Conservation (phyloP, 2,888 invertebrate genomes). For the Phortica magna region DNA sequence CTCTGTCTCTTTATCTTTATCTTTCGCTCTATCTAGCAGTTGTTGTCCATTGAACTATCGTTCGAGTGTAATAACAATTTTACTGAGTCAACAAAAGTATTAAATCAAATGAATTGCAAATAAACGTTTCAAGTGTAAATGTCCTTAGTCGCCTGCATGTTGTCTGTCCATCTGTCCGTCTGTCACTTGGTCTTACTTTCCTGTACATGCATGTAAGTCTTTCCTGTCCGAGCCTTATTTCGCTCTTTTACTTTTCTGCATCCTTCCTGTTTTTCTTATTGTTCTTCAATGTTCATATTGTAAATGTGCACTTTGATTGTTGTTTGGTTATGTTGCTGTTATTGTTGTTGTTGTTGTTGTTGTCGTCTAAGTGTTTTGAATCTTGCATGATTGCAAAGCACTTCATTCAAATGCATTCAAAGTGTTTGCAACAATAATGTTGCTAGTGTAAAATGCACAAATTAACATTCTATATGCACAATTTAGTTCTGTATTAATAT, state of each 20-base stretch:
- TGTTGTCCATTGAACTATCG: constrained; percentile 17
- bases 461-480: not conserved
- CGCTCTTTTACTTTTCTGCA: not conserved
- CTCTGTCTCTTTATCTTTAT: not conserved
- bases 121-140: constrained; percentile 27
- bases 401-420: not conserved
- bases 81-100: constrained; percentile 32
- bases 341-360: too few species aligned
- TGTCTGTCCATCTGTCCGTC: not conserved
- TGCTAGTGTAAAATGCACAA: too few species aligned
- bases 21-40: not conserved
- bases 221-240: constrained; percentile 1
- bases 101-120: constrained; percentile 32
- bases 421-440: not conserved
- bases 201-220: not conserved
- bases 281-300: too few species aligned
- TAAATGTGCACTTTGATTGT: not conserved
- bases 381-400: constrained; percentile 5
- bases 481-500: constrained; percentile 1
- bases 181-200: too few species aligned
- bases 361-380: not conserved
- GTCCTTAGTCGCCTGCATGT: constrained; percentile 9
- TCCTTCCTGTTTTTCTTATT: constrained; percentile 1
- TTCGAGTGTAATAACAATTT: constrained; percentile 26
- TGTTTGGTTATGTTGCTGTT: not conserved